Conservation (phyloP, 2,888 invertebrate species). For the Perizoma flavofasciatum region DNA sequence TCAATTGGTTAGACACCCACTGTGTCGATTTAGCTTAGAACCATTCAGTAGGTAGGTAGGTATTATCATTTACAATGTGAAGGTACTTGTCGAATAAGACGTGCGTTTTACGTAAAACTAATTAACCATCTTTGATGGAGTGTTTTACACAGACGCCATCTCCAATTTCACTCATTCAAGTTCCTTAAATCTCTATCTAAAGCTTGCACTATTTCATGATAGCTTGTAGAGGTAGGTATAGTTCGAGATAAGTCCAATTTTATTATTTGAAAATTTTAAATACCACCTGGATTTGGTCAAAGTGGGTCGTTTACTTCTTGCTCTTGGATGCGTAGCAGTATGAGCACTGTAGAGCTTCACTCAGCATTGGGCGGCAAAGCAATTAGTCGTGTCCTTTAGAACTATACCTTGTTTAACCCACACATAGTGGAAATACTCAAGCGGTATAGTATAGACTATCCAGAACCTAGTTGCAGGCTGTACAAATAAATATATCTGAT, state of each 20-base stretch:
- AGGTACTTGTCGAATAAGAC: background rate
- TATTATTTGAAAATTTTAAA: no score
- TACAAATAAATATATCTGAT: background rate
- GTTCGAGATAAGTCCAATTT: background rate
- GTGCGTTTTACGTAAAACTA: background rate
- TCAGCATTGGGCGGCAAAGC: background rate
- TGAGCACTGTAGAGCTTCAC: background rate
- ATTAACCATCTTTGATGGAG: background rate
- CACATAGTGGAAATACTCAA: background rate
- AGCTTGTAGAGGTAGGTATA: background rate
- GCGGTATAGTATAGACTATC: background rate
- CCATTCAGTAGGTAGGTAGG: no score
- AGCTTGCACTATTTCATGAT: background rate
- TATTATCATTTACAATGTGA: no score
- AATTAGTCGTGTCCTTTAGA: no score
- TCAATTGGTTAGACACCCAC: no score
- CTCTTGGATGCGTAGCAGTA: background rate
- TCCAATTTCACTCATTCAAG: background rate
- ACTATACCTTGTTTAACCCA: background rate
- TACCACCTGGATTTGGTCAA: no score
- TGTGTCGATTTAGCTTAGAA: no score
- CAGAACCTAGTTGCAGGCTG: background rate
- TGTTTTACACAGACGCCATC: background rate
- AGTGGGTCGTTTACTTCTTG: background rate
- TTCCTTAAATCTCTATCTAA: background rate